Base-by-base conservation (phyloP, 2,888 invertebrate species). In the Seira ritae region DNA sequence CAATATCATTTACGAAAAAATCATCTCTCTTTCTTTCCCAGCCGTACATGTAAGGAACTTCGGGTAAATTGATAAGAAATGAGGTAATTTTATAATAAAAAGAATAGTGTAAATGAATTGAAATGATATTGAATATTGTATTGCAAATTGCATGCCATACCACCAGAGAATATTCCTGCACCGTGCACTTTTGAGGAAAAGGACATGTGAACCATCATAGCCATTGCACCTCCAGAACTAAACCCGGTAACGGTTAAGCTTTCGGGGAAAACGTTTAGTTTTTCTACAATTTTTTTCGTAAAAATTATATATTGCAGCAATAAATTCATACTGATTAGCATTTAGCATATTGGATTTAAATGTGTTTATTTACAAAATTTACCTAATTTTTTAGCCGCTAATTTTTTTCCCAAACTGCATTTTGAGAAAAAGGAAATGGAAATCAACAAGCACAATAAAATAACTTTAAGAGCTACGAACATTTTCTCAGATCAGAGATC, bases 201-300 rank as follows among this genome's bases (percentile, higher is more conserved):
- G 6, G 90, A 89, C 65, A 91, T 90, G 86, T 91, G 91, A 77
- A 90, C 89, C 85, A 91, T 91, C 20, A 90, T 89, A 24, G 91
- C 90, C 90, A 91, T 90, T 70, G 89, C 89, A 15, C 89, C 91
- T 2, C 91, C 91, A 10, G 90, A 89, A 8, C 90, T 90, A 37
- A 91, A 89, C 0, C 91, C 91, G 0, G 91, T 90, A 0, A 90
- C 90, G 0, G 90, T 90, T 0, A 90, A 86, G 4, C 87, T 81
- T 8, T 75, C 77, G 1, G 77, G 82, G 74, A 90, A 90, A 3
- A 90, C 90, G 86, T 90, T 90, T 80, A 89, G 89, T 8, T 81
- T 76, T 23, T 86, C 90, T 90, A 71, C 20, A 62, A 66, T 31
- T 31, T 55, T 17, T 15, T 17, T 55, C 46, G 12, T 12, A 15